These are phyloP conservation scores for Latrodectus hesperus DNA, from an alignment of 2,888 invertebrate genomes.

Conservation along the genomic window DNA sequence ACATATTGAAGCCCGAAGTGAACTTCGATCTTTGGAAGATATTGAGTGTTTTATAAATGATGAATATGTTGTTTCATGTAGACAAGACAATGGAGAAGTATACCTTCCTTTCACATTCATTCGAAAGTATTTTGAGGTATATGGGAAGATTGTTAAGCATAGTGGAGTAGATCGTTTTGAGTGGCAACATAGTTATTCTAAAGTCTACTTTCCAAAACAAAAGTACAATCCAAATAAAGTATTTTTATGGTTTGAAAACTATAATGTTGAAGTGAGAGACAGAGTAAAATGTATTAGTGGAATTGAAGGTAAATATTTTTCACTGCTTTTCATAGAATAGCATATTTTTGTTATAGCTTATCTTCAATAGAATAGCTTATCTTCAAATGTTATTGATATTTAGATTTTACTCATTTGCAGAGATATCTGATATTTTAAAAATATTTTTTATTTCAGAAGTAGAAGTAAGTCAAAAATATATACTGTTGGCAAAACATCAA, in stretches of 20 bases:
- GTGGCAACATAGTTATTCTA: slow-evolving; percentile 96
- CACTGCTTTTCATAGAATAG: background rate
- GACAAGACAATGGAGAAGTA: slow-evolving; percentile 86
- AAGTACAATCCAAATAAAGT: slow-evolving; percentile 92
- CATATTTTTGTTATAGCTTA: no score
- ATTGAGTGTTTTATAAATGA: slow-evolving; percentile 87
- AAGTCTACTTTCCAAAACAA: slow-evolving; percentile 89
- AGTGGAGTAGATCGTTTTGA: slow-evolving; percentile 86
- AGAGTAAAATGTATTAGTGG: slow-evolving; percentile 97
- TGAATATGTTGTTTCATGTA: slow-evolving; percentile 86
- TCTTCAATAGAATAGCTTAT: no score
- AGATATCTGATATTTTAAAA: no score
- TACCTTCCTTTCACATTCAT: slow-evolving; percentile 94
- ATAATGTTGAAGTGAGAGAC: slow-evolving; percentile 96
- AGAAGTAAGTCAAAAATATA: no score
- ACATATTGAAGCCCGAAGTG: slow-evolving; percentile 27
- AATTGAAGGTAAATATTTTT: slow-evolving; percentile 81
- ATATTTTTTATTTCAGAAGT: no score
- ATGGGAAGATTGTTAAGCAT: slow-evolving; percentile 86
- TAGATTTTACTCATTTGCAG: no score
- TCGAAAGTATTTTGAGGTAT: slow-evolving; percentile 94
- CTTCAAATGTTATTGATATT: no score
- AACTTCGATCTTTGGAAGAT: slow-evolving; percentile 35
- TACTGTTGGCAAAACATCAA: no score
- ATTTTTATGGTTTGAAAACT: slow-evolving; percentile 97